Percentiles rank a stretch among this genome's conserved stretches.
Conservation (phyloP, 2,888 invertebrate species). For the Brassicogethes aeneus region DNA sequence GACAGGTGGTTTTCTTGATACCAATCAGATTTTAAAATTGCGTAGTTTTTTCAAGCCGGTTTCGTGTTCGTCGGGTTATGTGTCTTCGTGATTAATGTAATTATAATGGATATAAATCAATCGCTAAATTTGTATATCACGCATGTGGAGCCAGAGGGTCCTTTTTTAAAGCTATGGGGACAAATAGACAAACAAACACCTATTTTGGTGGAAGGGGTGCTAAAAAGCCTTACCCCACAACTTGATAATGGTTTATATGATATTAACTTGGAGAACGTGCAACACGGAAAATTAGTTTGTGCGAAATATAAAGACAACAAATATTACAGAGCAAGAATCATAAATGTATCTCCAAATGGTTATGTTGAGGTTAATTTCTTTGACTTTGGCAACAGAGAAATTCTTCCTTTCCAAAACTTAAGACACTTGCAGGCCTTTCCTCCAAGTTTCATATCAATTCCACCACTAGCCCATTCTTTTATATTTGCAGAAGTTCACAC, state of each 20-base stretch:
- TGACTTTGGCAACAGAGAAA: constrained; percentile 58
- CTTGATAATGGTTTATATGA: constrained; percentile 41
- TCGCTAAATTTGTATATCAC: no score
- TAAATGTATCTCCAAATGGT: constrained; percentile 43
- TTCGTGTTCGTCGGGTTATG: constrained; percentile 1
- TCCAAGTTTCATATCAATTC: constrained; percentile 37
- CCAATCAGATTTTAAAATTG: not conserved
- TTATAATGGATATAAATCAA: no score
- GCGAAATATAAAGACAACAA: constrained; percentile 58
- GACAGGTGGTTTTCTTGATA: not conserved
- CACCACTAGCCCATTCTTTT: constrained; percentile 52
- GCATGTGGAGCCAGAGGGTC: constrained; percentile 59
- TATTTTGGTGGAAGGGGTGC: constrained; percentile 47
- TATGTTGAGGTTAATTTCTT: constrained; percentile 58
- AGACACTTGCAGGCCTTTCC: constrained; percentile 49
- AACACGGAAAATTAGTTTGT: constrained; percentile 50
- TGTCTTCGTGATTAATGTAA: no score
- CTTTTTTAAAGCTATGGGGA: constrained; percentile 63
- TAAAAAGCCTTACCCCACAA: constrained; percentile 41
- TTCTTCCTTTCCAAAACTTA: constrained; percentile 50
- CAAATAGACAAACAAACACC: constrained; percentile 54
- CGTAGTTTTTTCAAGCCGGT: not conserved
- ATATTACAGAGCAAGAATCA: constrained; percentile 56
- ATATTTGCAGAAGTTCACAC: constrained; percentile 47
- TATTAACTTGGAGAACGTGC: constrained; percentile 32